phyloP scores from a whole-genome alignment of 2,113 vertebrate species.

The Malurus melanocephalus region DNA sequence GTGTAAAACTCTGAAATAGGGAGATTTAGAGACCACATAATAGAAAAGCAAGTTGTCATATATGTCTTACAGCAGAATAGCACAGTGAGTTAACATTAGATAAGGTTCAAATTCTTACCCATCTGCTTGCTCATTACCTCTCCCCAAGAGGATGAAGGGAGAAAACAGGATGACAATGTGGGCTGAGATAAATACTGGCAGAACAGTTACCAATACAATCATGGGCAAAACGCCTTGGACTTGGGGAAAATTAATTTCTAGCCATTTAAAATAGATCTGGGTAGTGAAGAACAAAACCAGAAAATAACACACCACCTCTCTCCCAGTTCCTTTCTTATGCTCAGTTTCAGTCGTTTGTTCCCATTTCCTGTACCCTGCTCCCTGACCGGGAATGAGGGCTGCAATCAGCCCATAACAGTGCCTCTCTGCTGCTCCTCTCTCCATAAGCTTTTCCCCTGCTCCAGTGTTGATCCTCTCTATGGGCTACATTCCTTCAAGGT shows the following conservation, averaged over 20 bases:
- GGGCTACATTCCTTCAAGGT: not conserved
- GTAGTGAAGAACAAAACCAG: not conserved
- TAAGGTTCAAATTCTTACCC: not conserved
- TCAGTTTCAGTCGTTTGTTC: not conserved
- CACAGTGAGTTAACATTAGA: accelerated
- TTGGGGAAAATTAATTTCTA: not conserved
- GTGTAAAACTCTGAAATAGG: not conserved
- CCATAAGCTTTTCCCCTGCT: not conserved
- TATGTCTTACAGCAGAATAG: not conserved
- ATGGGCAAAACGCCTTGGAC: not conserved
- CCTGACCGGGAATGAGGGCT: accelerated
- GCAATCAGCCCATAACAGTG: not conserved
- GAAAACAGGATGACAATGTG: not conserved
- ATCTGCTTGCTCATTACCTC: not conserved
- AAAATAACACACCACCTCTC: not conserved
- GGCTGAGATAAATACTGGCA: too few relatives aligned
- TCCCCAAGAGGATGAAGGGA: accelerated
- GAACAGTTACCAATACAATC: not conserved
- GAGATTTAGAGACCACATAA: not conserved
- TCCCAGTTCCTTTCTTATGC: accelerated
- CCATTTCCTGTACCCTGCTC: not conserved
- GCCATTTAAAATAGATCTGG: not conserved
- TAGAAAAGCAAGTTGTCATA: not conserved
- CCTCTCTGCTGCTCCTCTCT: not conserved
- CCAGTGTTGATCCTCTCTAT: not conserved